Evolutionary conservation across 1,140 invertebrate genomes (phyloP).

Genomic region (Rhopalosiphum padi): DNA sequence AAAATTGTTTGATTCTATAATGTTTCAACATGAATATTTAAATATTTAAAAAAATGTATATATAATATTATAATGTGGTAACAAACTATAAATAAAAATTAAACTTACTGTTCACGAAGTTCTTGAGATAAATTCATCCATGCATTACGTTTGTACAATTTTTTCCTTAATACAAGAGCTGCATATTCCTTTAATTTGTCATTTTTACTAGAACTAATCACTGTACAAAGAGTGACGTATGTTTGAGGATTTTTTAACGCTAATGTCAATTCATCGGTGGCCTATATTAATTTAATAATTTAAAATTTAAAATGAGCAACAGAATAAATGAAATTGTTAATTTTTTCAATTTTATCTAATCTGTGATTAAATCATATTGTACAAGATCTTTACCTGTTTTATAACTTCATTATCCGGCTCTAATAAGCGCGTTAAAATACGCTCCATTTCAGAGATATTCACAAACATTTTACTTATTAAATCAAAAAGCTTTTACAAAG

Average conservation of each 20-base stretch:
- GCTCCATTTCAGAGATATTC: not conserved
- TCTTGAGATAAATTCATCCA: slow-evolving; percentile 41
- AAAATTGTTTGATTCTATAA: slow-evolving; percentile 53
- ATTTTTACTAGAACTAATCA: slow-evolving; percentile 15
- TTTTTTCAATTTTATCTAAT: no score
- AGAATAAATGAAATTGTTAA: no score
- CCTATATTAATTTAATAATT: slow-evolving; percentile 25
- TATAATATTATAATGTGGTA: not conserved
- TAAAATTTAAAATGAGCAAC: not conserved
- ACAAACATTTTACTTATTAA: not conserved
- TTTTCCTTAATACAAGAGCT: slow-evolving; percentile 45
- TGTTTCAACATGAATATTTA: not conserved
- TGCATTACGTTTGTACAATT: slow-evolving; percentile 7
- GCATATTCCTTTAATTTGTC: slow-evolving; percentile 43
- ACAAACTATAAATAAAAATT: not conserved
- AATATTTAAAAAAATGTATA: not conserved
- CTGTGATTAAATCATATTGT: not conserved
- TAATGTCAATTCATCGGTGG: slow-evolving; percentile 25
- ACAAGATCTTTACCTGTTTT: not conserved
- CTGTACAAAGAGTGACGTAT: slow-evolving; percentile 26
- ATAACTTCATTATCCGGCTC: slow-evolving; percentile 32
- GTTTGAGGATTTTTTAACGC: slow-evolving; percentile 49
- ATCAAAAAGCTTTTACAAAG: not conserved
- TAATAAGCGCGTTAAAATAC: slow-evolving; percentile 27
- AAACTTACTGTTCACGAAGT: slow-evolving; percentile 36